Percentiles rank a stretch among this genome's conserved stretches.
phyloP scores from a whole-genome alignment of 2,797 vertebrate genomes.

The Halcyon badia region DNA sequence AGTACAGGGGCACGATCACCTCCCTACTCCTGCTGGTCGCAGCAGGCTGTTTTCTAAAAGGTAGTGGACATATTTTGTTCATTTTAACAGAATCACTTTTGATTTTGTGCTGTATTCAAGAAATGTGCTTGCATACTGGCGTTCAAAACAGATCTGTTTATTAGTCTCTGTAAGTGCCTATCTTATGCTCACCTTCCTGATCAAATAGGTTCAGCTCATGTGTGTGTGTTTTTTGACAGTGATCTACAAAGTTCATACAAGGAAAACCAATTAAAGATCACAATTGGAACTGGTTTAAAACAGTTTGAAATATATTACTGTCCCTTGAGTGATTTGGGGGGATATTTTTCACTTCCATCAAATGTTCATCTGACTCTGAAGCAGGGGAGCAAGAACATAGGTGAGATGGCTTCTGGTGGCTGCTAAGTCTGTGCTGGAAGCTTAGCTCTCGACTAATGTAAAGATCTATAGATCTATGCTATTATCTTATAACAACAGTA shows the following conservation, averaged over 20 bases:
- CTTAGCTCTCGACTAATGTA: background rate
- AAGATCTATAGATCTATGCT: background rate
- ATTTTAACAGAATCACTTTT: background rate
- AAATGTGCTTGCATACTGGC: background rate
- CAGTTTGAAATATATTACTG: background rate
- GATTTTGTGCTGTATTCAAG: background rate
- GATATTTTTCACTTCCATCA: background rate
- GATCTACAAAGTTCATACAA: background rate
- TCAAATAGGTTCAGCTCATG: background rate
- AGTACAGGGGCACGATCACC: too few relatives aligned
- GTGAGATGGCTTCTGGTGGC: background rate
- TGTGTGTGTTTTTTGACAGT: background rate
- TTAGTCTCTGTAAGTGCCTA: background rate
- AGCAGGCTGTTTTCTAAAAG: background rate
- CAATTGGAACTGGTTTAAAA: background rate
- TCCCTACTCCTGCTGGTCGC: too few relatives aligned
- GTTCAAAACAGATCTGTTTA: background rate
- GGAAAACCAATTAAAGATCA: background rate
- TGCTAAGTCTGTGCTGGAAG: background rate
- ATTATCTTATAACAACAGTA: background rate
- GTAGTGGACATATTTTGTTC: background rate
- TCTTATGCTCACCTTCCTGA: background rate
- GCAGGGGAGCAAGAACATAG: background rate
- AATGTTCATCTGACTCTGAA: background rate
- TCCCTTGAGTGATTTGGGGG: background rate